These are phyloP conservation scores for Bos indicus DNA, from an alignment of 2,113 vertebrate species.

Conservation along the genomic window DNA sequence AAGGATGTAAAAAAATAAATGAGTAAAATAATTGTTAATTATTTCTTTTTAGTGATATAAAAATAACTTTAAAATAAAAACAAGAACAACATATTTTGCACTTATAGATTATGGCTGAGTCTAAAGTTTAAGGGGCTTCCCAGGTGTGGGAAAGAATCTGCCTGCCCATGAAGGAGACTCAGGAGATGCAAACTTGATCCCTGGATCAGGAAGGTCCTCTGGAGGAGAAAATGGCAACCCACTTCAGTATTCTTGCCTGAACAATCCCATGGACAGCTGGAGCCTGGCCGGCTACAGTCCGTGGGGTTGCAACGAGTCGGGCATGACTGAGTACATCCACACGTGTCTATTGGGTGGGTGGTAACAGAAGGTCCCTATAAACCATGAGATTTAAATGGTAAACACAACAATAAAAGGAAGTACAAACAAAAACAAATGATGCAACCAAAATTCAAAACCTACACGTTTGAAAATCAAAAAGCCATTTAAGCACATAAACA, in stretches of 20 bases:
- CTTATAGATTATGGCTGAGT: neutral
- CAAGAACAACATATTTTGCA: neutral
- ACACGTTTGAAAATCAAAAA: neutral
- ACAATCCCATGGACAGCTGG: neutral
- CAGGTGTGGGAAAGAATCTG: neutral
- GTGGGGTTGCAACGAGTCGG: neutral
- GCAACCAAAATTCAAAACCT: neutral
- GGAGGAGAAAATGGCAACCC: neutral
- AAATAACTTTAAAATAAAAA: neutral
- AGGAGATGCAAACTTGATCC: accelerated
- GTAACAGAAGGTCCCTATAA: neutral
- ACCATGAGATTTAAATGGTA: neutral
- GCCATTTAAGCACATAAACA: neutral
- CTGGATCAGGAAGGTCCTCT: neutral
- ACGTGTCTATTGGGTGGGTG: neutral
- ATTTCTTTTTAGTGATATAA: neutral
- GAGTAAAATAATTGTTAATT: neutral
- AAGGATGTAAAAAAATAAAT: neutral
- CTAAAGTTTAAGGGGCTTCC: neutral
- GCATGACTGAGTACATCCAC: neutral
- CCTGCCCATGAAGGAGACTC: neutral
- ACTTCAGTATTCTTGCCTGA: neutral
- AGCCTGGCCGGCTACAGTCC: neutral
- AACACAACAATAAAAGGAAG: neutral
- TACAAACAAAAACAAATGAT: neutral